A percentile compares a stretch with the other conserved stretches of the same genome.
These are phyloP conservation scores for Philereme transversata DNA, from an alignment of 2,888 invertebrate genomes.

Conservation along the genomic window DNA sequence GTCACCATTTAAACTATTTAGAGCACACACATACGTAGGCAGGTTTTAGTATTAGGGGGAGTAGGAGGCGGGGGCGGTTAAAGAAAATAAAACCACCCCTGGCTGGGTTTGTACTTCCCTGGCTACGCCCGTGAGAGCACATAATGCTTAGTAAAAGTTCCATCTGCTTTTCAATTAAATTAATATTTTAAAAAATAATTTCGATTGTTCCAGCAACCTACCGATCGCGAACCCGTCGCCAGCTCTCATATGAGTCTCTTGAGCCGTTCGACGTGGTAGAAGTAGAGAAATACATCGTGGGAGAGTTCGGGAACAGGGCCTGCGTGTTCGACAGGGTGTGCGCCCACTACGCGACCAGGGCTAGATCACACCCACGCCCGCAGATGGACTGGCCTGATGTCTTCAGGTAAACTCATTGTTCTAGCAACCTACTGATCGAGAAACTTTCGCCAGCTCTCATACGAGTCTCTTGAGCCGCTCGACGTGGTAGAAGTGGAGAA, in stretches of 20 bases:
- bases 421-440: slow-evolving; percentile 89
- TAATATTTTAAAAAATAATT: no score
- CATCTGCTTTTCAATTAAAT: no score
- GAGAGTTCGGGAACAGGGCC: slow-evolving; percentile 90
- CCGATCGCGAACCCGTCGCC: slow-evolving; percentile 85
- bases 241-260: slow-evolving; percentile 55
- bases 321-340: slow-evolving; percentile 92
- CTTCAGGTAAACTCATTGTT: slow-evolving; percentile 86
- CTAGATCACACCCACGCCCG: slow-evolving; percentile 70
- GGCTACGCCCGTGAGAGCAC: no score
- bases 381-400: slow-evolving; percentile 89
- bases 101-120: no score
- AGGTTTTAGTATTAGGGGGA: no score
- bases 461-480: slow-evolving; percentile 58
- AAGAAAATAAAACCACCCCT: no score
- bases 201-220: slow-evolving; percentile 87
- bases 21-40: no score
- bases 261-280: slow-evolving; percentile 85
- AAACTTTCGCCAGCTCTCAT: slow-evolving; percentile 81
- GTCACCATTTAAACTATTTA: no score
- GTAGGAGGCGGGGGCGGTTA: no score
- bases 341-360: slow-evolving; percentile 86
- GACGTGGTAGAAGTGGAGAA: slow-evolving; percentile 91
- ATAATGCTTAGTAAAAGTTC: no score
- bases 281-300: slow-evolving; percentile 91